Conservation (phyloP, 2,797 vertebrate species). For the Lindbergichthys nudifrons region DNA sequence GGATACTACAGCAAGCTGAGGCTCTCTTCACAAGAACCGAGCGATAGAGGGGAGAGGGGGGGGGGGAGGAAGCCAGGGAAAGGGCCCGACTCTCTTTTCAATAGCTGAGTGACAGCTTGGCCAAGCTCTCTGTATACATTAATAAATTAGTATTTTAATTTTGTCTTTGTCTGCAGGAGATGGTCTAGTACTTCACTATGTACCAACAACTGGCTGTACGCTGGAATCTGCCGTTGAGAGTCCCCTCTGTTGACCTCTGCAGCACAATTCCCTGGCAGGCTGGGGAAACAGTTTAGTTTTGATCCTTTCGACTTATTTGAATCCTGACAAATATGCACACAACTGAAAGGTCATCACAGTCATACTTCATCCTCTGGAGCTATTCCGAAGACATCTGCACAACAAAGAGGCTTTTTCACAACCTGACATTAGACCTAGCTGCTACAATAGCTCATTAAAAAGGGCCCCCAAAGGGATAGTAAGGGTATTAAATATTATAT, state of each 20-base stretch:
- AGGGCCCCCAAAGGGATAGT: constrained; percentile 85
- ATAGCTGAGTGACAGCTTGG: constrained; percentile 95
- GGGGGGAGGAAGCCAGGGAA: constrained; percentile 30
- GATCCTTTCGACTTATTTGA: constrained; percentile 97
- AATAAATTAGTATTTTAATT: constrained; percentile 99
- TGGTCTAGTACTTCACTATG: constrained; percentile 89
- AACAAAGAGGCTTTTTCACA: constrained; percentile 91
- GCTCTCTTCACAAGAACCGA: constrained; percentile 75
- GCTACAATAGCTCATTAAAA: constrained; percentile 92
- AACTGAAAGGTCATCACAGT: constrained; percentile 95
- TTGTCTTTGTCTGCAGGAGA: constrained; percentile 93
- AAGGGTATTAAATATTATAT: constrained; percentile 83
- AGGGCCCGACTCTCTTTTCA: constrained; percentile 90
- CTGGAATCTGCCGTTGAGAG: constrained; percentile 88
- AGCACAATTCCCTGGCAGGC: constrained; percentile 92
- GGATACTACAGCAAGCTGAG: constrained; percentile 58
- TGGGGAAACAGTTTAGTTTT: constrained; percentile 91
- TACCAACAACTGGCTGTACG: constrained; percentile 93
- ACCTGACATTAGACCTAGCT: constrained; percentile 90
- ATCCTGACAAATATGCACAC: constrained; percentile 97
- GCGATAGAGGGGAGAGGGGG: constrained; percentile 50
- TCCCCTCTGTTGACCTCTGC: constrained; percentile 91
- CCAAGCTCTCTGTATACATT: constrained; percentile 96
- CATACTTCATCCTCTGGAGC: constrained; percentile 93
- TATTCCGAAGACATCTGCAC: constrained; percentile 92